Evolutionary conservation across 2,113 vertebrate species (phyloP).

Genomic region (Sprattus sprattus): DNA sequence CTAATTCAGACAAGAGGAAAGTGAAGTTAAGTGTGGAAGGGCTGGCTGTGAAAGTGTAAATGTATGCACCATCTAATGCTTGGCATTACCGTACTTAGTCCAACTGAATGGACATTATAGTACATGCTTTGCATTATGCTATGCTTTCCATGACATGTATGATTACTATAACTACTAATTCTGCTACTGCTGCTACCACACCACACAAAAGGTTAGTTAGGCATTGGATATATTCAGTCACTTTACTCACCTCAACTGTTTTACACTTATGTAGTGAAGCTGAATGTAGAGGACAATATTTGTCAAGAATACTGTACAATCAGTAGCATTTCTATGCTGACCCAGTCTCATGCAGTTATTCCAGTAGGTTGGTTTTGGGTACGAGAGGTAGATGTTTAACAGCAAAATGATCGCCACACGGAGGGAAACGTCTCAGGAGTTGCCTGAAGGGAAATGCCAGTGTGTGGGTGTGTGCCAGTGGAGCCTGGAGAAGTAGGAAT

Average conservation of each 20-base stretch:
- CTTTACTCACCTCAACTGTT: background rate
- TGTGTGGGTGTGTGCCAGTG: background rate
- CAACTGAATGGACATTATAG: background rate
- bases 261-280: background rate
- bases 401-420: too few relatives aligned
- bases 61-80: background rate
- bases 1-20: conserved; percentile 7
- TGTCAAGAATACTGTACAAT: background rate
- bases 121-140: background rate
- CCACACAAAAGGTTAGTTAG: too few relatives aligned
- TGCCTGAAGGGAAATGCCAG: background rate
- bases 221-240: background rate
- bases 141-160: too few relatives aligned
- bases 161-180: too few relatives aligned
- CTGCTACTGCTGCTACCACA: too few relatives aligned
- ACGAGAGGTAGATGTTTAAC: background rate
- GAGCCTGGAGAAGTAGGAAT: background rate
- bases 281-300: background rate
- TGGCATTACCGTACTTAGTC: background rate
- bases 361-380: background rate
- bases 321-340: background rate
- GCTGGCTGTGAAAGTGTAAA: background rate
- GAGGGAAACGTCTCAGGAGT: background rate
- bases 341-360: background rate
- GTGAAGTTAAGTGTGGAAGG: background rate